Base-by-base conservation (phyloP, 2,888 invertebrate genomes). In the Coelinius sp. region DNA sequence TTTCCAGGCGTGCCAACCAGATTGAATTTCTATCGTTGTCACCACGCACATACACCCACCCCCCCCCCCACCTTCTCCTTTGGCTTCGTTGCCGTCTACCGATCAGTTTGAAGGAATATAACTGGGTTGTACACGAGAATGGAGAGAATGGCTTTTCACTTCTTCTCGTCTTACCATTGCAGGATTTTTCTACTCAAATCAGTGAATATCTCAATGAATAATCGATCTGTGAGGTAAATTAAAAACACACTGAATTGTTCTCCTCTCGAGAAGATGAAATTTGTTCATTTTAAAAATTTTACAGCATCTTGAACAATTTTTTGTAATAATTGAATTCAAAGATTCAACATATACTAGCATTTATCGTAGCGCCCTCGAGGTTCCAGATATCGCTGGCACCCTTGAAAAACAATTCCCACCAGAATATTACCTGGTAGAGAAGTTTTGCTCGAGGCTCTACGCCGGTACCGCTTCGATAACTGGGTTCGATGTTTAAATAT, bases 21-120 rank as follows among this genome's bases (percentile, higher is more conserved):
- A 85, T 86, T 86, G 85, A 85, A 86, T 85, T 85, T 83, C 83
- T 83, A 83, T 85, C 84, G 81, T 79, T 77, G 76, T 68, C 75
- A 76, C 76, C 75, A 69, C 73, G 75, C 66, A 73, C 73, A 67
- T 56, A 31, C 62, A 46, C 44, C 53, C 75, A n/a, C 72, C 49
- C 52, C 38, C 73, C 64, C 71, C 25, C 56, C 68, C 62, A 67
- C 46, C 41, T 53, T 52, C 65, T 70, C 41, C 20, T 25, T 52
- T 31, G 65, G 70, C 69, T 49, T 63, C 75, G 70, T 71, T 76
- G 75, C 75, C 77, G n/a, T 73, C 73, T 76, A 77, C 81, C 82
- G 84, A 84, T 86, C 83, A 83, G 83, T 84, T 80, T 56, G 79
- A 76, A 74, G 75, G 81, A 82, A 84, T 83, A 83, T 78, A 84